Evolutionary conservation across 2,797 vertebrate species (phyloP), one percentile per base, ranked within the genome.

Genomic region (Masticophis lateralis): DNA sequence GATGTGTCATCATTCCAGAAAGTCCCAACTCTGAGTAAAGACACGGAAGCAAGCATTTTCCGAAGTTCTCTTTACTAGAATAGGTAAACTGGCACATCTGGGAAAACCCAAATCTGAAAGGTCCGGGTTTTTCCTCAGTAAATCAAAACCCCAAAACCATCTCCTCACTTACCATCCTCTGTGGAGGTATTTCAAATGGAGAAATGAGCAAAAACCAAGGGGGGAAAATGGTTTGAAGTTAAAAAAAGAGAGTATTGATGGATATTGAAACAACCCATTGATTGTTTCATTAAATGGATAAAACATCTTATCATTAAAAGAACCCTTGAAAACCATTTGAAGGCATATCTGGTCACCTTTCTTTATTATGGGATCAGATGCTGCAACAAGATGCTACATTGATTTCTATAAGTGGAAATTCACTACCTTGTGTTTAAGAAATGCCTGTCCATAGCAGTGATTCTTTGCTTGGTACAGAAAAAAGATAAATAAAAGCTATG

Each of bases 401-500:
- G 91, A 91, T 16, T 96, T 96, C 94, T 93, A 91, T 86, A 91
- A 94, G 56, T 66, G 91, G 7, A 94, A 57, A 92, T 94, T 94
- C 87, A 93, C 87, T 20, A 91, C 93, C 55, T 91, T 25, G 69
- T 95, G 94, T 74, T 74, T 94, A 47, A 92, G 88, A 47, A 7
- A 9, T 47, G 12, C 22, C 37, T 47, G 14, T 90, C 60, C 28
- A 88, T 69, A 32, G 47, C 16, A n/a, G 5, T 37, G 43, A 79
- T 90, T 4, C 22, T 55, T 22, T 83, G 22, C 88, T 89, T 95
- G 94, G 91, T 74, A 94, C 94, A 95, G 90, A 94, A 94, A 32
- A 53, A 94, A 91, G 56, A 32, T 91, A 95, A 94, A 83, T 56
- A 94, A 93, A 94, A 4, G 87, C 63, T 13, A 12, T 91, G 8